Evolutionary conservation across 2,113 vertebrate species (phyloP), one percentile per base, ranked within the genome.

Genomic region (Coracopsis vasa): DNA sequence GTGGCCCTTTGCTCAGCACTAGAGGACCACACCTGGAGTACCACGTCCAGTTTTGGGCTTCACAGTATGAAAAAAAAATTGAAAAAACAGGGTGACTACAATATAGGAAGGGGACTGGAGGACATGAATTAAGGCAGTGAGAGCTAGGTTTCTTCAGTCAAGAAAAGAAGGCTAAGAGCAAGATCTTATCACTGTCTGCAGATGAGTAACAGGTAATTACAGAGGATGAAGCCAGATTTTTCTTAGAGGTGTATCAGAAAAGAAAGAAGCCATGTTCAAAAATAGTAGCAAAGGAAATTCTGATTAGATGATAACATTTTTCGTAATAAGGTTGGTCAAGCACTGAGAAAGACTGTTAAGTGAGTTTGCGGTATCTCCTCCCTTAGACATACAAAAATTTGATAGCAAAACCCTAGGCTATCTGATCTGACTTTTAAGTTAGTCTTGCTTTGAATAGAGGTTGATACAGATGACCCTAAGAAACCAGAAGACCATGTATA

Each of bases 61-160:
- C 35, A 73, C 11, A 4, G 4, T 35, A 54, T 10, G 6, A n/a
- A 28, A 61, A 41, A 47, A 48, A 24, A 20, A 3, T 1, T 7
- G 1, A 37, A 27, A 80, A 74, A 66, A 44, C 0, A 0, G 4
- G 13, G 7, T 51, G 27, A 53, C 23, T 74, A 29, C 6, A 67
- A 33, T 16, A 77, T 16, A 53, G 8, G 12, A 71, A 71, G 31
- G 13, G 10, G 28, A 79, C n/a, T 47, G 25, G 23, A 88, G 17
- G 17, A 56, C 10, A 39, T 14, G 27, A 56, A 11, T 4, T 54
- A 79, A 74, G 9, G 37, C 3, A 0, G 6, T 11, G 11, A 29
- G n/a, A 85, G 8, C 8, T 42, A 14, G 7, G 15, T 45, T 66
- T 75, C 23, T 33, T 86, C 80, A 79, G 37, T 5, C 15, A 48